These are phyloP conservation scores for Heliothis virescens DNA, from an alignment of 1,140 invertebrate genomes.

Conservation along the genomic window DNA sequence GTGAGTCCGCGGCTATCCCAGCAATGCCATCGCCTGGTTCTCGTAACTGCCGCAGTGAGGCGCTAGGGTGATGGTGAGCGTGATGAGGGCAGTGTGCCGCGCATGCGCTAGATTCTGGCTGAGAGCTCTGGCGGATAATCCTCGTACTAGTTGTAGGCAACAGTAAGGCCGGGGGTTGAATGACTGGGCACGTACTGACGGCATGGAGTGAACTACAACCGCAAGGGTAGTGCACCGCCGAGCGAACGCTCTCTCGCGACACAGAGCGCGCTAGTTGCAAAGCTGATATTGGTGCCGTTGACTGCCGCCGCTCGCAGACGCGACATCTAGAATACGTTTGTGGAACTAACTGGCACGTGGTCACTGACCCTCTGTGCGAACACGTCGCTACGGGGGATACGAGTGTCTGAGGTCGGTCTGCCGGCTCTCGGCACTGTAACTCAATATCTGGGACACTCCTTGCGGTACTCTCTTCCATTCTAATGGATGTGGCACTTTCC, in stretches of 20 bases:
- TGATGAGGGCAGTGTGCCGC: constrained; percentile 87
- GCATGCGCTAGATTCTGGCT: constrained; percentile 93
- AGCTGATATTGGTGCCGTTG: constrained; percentile 91
- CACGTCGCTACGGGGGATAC: constrained; percentile 86
- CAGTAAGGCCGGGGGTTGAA: constrained; percentile 89
- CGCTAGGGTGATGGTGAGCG: constrained; percentile 89
- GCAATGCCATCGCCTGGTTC: constrained; percentile 95
- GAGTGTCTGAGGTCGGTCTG: constrained; percentile 84
- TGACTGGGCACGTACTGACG: constrained; percentile 88
- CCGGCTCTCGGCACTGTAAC: constrained; percentile 90
- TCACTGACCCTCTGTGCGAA: constrained; percentile 87
- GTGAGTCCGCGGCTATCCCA: constrained; percentile 98
- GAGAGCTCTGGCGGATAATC: constrained; percentile 96
- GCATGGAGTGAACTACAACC: constrained; percentile 84
- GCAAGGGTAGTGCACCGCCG: constrained; percentile 88
- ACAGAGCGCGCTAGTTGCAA: constrained; percentile 91
- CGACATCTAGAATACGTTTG: constrained; percentile 88
- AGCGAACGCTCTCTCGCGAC: constrained; percentile 90
- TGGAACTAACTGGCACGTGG: constrained; percentile 87
- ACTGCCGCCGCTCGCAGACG: constrained; percentile 90
- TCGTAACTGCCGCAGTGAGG: constrained; percentile 93
- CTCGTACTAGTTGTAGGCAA: constrained; percentile 90
- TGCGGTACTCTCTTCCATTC: constrained; percentile 89
- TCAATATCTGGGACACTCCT: constrained; percentile 96
- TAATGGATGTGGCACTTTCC: constrained; percentile 89